Base-by-base conservation (phyloP, 2,888 invertebrate species). In the Colletes collaris region DNA sequence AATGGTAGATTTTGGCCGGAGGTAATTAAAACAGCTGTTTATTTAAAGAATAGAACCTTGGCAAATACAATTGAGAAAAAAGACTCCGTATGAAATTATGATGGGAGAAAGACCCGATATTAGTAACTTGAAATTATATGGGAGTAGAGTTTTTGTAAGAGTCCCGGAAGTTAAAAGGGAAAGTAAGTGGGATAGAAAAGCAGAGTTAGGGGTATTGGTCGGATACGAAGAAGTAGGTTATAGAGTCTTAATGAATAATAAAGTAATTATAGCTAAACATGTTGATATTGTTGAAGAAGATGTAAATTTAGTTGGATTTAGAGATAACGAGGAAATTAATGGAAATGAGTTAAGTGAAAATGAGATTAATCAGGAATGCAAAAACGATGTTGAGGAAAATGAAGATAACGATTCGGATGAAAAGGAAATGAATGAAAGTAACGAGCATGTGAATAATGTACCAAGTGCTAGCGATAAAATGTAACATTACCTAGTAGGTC, bases 161-260 rank as follows among this genome's bases (percentile, higher is more conserved):
- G 55, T 64, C 0, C 65, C 69, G 7, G 69, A 78, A 56, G 40
- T 8, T 2, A 62, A 49, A 5, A 52, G 65, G 2, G 59, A 64
- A 50, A 55, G 50, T 2, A 79, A 75, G 64, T 83, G 73, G 78
- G 77, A 77, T 46, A 58, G 60, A 8, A 81, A 79, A 66, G 76
- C 79, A 44, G 37, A 81, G 49, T 27, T 83, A n/a, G 76, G 83
- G 40, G 46, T 81, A 16, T 69, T 83, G 59, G 50, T 83, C 19
- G 81, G 83, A 16, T 83, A 85, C n/a, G 70, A 13, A 13, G 67
- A 83, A 27, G 62, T 62, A 8, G 82, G 83, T 0, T 85, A 83
- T 66, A 78, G 80, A 73, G 67, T 84, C 10, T 56, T 70, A 35
- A 44, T 77, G 7, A 65, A 65, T 53, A 65, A 65, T 19, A 65